Conservation (phyloP, 2,113 vertebrate species). For the Labeo rohita region DNA sequence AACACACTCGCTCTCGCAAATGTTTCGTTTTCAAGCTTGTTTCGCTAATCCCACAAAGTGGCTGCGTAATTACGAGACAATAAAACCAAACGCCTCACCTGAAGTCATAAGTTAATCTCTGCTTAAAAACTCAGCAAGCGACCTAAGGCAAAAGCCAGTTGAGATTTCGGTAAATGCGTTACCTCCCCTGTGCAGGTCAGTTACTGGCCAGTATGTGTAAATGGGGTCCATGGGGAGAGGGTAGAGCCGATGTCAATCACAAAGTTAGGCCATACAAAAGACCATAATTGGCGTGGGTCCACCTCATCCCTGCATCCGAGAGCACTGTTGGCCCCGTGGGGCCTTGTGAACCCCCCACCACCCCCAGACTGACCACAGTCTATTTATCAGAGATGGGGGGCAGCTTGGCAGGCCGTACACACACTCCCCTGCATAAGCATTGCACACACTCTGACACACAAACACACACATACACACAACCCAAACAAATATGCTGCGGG, state of each 20-base stretch:
- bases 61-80: neutral
- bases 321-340: constrained; percentile 71
- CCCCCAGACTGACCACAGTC: constrained; percentile 83
- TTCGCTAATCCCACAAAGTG: neutral
- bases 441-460: constrained; percentile 32
- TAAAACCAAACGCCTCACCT: neutral
- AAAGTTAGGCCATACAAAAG: constrained; percentile 78
- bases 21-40: neutral
- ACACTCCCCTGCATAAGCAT: constrained; percentile 58
- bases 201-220: constrained; percentile 81
- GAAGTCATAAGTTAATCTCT: constrained; percentile 34
- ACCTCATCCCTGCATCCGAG: constrained; percentile 85
- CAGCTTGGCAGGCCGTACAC: constrained; percentile 78
- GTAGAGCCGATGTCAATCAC: constrained; percentile 89
- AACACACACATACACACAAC: constrained; percentile 35
- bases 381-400: constrained; percentile 88
- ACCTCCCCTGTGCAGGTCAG: constrained; percentile 83
- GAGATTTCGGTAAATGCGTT: constrained; percentile 76
- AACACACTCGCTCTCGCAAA: neutral
- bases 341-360: constrained; percentile 66
- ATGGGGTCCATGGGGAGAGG: constrained; percentile 85
- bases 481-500: constrained; percentile 84
- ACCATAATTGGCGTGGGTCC: constrained; percentile 87
- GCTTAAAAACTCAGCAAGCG: constrained; percentile 20
- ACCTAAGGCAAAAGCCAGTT: constrained; percentile 70